These are phyloP conservation scores for Bombylius major DNA, from an alignment of 2,888 invertebrate genomes.

Conservation along the genomic window DNA sequence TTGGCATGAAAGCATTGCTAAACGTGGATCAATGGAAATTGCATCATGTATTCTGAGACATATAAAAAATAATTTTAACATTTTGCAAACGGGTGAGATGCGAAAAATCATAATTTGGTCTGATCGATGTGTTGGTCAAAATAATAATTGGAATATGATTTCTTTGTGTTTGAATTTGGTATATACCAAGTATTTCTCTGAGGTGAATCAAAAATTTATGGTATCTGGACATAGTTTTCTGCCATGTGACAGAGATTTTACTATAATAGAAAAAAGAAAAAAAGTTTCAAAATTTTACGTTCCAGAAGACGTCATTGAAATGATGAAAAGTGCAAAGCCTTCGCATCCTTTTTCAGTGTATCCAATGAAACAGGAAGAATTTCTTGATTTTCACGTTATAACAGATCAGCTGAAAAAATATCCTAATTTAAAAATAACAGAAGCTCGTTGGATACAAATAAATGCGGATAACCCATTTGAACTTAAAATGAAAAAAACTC, in stretches of 20 bases:
- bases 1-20: constrained; percentile 10
- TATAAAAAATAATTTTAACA: background rate
- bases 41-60: constrained; percentile 4
- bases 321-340: no score
- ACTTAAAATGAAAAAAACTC: no score
- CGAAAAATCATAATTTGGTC: background rate
- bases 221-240: background rate
- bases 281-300: no score
- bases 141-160: background rate
- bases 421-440: no score
- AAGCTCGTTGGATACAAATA: no score
- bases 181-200: background rate
- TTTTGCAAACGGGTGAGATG: background rate
- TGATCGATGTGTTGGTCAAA: background rate
- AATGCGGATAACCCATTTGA: no score
- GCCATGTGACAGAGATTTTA: background rate
- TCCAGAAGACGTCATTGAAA: no score
- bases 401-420: no score
- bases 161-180: background rate
- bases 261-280: background rate
- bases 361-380: no score
- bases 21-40: constrained; percentile 4
- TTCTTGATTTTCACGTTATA: no score
- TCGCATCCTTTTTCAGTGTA: no score
- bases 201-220: background rate